phyloP scores from a whole-genome alignment of 2,113 vertebrate species.

The Fukomys damarensis region DNA sequence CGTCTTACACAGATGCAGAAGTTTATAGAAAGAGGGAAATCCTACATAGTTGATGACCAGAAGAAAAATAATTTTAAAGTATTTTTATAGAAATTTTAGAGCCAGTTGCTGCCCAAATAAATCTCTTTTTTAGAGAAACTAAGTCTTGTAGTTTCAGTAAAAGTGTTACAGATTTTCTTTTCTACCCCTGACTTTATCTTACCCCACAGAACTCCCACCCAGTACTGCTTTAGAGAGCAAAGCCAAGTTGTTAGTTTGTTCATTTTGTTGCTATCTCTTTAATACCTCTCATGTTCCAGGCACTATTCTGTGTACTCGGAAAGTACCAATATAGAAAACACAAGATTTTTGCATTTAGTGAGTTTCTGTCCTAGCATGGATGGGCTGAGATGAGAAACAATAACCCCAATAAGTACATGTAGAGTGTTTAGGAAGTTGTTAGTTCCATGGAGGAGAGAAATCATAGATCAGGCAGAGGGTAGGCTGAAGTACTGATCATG shows the following conservation, averaged over 20 bases:
- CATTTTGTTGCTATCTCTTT: not conserved
- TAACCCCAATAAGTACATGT: not conserved
- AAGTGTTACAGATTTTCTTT: not conserved
- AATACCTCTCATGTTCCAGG: not conserved
- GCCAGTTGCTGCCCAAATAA: not conserved
- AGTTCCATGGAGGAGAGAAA: not conserved
- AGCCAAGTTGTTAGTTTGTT: not conserved
- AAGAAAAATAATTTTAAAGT: slow-evolving; percentile 28
- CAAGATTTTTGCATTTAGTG: not conserved
- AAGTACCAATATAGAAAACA: not conserved
- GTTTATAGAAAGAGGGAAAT: slow-evolving; percentile 77
- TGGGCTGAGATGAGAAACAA: not conserved
- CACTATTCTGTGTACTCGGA: not conserved
- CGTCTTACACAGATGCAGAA: slow-evolving; percentile 79
- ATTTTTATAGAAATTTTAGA: not conserved
- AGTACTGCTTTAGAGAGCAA: not conserved
- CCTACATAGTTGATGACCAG: slow-evolving; percentile 74
- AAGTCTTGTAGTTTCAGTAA: not conserved
- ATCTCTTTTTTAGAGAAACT: slow-evolving; percentile 13
- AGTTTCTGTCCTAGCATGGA: not conserved
- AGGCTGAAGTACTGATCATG: not conserved
- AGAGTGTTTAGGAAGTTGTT: not conserved
- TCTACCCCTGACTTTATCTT: not conserved
- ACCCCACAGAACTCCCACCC: not conserved
- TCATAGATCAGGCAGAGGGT: not conserved